Evolutionary conservation across 2,888 invertebrate species (phyloP).

Genomic region (Koerneria pararmatus): DNA sequence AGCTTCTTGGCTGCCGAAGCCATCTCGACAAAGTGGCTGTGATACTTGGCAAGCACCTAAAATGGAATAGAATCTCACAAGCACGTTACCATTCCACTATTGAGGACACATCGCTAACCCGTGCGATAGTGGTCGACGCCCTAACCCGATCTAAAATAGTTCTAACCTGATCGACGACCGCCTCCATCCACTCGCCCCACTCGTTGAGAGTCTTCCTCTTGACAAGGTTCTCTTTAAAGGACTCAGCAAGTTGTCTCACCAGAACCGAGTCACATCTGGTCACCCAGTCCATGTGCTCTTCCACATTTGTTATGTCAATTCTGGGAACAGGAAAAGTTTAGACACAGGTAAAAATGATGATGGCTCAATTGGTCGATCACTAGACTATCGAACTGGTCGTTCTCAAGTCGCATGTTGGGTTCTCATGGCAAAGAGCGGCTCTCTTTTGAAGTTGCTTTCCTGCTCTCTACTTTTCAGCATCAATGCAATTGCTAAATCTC

Average conservation of each 20-base stretch:
- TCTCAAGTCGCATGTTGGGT: no score
- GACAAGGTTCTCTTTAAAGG: constrained; percentile 71
- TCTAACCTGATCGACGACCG: constrained; percentile 74
- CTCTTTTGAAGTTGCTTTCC: no score
- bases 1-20: constrained; percentile 83
- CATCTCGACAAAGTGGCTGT: constrained; percentile 69
- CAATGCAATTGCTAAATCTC: background rate
- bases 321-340: constrained; percentile 60
- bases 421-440: no score
- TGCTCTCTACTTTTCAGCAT: no score
- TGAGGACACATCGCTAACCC: no score
- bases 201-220: constrained; percentile 84
- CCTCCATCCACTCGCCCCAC: constrained; percentile 95
- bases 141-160: background rate
- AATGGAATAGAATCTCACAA: no score
- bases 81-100: no score
- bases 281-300: constrained; percentile 86
- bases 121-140: no score
- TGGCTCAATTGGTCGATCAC: no score
- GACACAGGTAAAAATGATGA: no score
- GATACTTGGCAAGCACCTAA: constrained; percentile 78
- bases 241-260: constrained; percentile 11
- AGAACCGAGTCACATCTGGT: constrained; percentile 64
- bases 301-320: constrained; percentile 95
- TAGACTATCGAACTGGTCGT: no score